Percentiles rank a stretch among this genome's conserved stretches.
Evolutionary conservation across 2,888 invertebrate species (phyloP).

Genomic region (Drosophila trichaetosa): DNA sequence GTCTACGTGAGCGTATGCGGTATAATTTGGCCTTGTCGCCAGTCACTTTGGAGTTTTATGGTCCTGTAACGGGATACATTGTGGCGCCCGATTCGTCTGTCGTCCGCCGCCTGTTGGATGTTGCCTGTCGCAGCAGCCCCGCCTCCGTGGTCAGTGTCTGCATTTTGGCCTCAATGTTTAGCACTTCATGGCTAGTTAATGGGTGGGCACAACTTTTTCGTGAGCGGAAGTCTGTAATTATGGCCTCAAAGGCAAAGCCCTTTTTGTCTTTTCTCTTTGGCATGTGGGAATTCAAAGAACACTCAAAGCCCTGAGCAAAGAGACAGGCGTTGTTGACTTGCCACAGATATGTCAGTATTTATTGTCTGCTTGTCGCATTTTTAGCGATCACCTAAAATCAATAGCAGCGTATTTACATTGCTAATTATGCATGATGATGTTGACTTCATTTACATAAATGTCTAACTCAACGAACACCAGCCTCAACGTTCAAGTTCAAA

Average conservation of each 20-base stretch:
- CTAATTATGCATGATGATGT: constrained; percentile 47
- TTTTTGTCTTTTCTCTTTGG: constrained; percentile 5
- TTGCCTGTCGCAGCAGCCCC: constrained; percentile 5
- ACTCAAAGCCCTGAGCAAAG: constrained; percentile 8
- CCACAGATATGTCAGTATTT: constrained; percentile 46
- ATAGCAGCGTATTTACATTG: constrained; percentile 51
- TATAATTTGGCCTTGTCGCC: constrained; percentile 72
- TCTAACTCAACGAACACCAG: constrained; percentile 6
- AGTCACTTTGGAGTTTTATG: constrained; percentile 70
- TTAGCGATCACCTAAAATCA: constrained; percentile 59
- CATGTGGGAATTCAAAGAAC: constrained; percentile 20
- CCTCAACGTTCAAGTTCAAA: constrained; percentile 62
- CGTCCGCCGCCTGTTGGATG: background rate
- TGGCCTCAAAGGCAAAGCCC: constrained; percentile 58
- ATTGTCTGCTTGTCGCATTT: constrained; percentile 19
- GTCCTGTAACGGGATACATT: constrained; percentile 78
- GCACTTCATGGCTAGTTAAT: constrained; percentile 16
- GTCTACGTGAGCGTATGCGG: constrained; percentile 66
- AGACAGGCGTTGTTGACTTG: constrained; percentile 19
- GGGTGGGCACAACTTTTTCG: constrained; percentile 46
- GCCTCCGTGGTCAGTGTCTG: constrained; percentile 1
- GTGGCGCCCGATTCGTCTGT: constrained; percentile 65
- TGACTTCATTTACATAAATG: constrained; percentile 48
- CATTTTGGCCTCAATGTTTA: constrained; percentile 10
- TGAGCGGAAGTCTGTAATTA: constrained; percentile 74